Conservation (phyloP, 2,113 vertebrate species). For the Scomber japonicus region DNA sequence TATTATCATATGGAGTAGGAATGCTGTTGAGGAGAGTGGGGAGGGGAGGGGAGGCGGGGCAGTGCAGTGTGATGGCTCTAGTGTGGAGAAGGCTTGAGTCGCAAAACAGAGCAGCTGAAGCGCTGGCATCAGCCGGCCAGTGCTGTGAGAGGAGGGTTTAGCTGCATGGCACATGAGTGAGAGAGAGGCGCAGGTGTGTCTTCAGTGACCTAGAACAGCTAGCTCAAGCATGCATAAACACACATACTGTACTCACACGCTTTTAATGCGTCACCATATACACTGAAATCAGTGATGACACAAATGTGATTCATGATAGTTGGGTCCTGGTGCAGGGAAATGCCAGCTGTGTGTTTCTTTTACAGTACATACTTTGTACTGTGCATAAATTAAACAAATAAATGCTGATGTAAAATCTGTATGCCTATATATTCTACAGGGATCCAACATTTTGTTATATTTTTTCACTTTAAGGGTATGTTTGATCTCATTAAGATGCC, state of each 20-base stretch:
- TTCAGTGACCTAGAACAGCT: conserved; percentile 78
- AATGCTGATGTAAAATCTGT: background rate
- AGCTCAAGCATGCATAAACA: conserved; percentile 59
- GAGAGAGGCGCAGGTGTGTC: conserved; percentile 78
- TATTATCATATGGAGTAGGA: conserved; percentile 35
- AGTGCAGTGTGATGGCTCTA: conserved; percentile 28
- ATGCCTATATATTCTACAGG: conserved; percentile 13
- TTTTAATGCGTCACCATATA: conserved; percentile 18
- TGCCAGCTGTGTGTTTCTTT: conserved; percentile 3
- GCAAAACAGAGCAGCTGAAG: conserved; percentile 59
- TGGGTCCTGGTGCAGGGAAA: background rate
- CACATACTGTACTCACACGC: conserved; percentile 58
- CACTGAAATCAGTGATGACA: conserved; percentile 9
- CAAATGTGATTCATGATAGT: conserved; percentile 4
- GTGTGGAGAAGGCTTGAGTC: conserved; percentile 31
- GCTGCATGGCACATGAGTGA: conserved; percentile 62
- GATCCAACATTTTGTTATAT: background rate
- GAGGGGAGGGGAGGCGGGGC: conserved; percentile 19
- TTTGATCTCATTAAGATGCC: conserved; percentile 17
- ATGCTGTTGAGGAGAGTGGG: conserved; percentile 39
- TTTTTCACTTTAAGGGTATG: conserved; percentile 17
- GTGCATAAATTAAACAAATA: too few species aligned
- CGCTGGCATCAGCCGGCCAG: conserved; percentile 57
- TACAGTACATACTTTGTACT: background rate
- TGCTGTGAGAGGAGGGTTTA: conserved; percentile 24